Base-by-base conservation (phyloP, 2,797 vertebrate genomes). In the Acrossocheilus wenchowensis region DNA sequence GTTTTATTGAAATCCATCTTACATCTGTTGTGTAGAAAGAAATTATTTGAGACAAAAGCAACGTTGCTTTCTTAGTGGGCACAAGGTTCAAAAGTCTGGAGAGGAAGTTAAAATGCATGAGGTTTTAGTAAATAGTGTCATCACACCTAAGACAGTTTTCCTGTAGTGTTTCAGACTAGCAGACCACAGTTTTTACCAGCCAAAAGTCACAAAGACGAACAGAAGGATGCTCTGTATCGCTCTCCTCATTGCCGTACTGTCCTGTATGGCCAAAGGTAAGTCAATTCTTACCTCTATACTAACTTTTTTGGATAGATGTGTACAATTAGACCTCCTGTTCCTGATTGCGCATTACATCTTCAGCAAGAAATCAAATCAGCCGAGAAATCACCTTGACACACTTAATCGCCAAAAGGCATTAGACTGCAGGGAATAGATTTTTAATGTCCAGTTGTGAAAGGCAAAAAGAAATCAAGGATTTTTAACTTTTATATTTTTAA, bases 251-350 rank as follows among this genome's bases (percentile, higher is more conserved):
- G 81, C 81, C 8, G 6, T 88, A 41, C 74, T 87, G 81, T 15
- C 57, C 21, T 89, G 89, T 78, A 72, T 84, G 78, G 88, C 88
- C 72, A 75, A 78, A 90, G 89, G 89, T 90, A 84, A 82, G 88
- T 41, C 4, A 7, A 26, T 69, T 71, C 15, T 78, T 34, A 26
- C 54, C 12, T 81, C n/a, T 57, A 15, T 30, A 23, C 8, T 21
- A n/a, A 30, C 3, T 26, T 8, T 66, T 26, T 39, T 66, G 6
- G 7, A n/a, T 10, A 62, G 6, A 73, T 43, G 9, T 71, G 34
- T 62, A 71, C 39, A 62, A 60, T 21, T 26, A 73, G 54, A 62
- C 19, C 34, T 72, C 12, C 48, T 57, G 0, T 74, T 4, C 41
- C 36, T 10, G 43, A 34, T 36, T 43, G 1, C 4, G 5, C 2